Evolutionary conservation across 2,797 vertebrate genomes (phyloP).

Genomic region (Sarcoramphus papa): DNA sequence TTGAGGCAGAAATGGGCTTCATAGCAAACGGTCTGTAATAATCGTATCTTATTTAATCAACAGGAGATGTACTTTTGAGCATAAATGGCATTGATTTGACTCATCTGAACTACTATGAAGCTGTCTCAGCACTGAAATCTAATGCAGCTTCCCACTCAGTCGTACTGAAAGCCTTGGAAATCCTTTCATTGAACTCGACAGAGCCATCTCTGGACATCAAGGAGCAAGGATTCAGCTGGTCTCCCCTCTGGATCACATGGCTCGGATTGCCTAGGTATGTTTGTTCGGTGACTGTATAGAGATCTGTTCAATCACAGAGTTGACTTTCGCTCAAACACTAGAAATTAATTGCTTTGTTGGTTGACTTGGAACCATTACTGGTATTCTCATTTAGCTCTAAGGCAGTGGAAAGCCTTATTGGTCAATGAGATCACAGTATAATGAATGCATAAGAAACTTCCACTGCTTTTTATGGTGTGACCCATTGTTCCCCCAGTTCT

Average conservation of each 20-base stretch:
- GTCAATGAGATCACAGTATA: not conserved
- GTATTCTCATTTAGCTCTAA: not conserved
- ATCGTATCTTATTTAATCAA: not conserved
- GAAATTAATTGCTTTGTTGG: not conserved
- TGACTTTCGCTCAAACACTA: not conserved
- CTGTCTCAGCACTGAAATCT: constrained; percentile 86
- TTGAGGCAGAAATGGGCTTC: not conserved
- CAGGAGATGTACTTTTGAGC: constrained; percentile 89
- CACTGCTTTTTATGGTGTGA: not conserved
- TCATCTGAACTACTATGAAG: constrained; percentile 86
- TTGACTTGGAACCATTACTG: not conserved
- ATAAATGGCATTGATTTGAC: constrained; percentile 91
- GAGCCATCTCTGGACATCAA: constrained; percentile 61
- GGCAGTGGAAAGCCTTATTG: not conserved
- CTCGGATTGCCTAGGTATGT: constrained; percentile 85
- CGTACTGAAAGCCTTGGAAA: constrained; percentile 82
- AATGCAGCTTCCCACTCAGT: constrained; percentile 86
- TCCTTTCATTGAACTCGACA: constrained; percentile 73
- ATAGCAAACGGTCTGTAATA: not conserved
- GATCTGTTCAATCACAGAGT: not conserved
- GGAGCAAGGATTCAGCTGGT: constrained; percentile 83
- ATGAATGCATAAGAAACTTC: not conserved
- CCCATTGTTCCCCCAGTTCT: not conserved
- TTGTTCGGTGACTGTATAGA: not conserved
- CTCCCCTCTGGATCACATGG: constrained; percentile 89